phyloP scores from a whole-genome alignment of 37 sponge, comb jelly and placozoan genomes.

The Halichondria panicea region DNA sequence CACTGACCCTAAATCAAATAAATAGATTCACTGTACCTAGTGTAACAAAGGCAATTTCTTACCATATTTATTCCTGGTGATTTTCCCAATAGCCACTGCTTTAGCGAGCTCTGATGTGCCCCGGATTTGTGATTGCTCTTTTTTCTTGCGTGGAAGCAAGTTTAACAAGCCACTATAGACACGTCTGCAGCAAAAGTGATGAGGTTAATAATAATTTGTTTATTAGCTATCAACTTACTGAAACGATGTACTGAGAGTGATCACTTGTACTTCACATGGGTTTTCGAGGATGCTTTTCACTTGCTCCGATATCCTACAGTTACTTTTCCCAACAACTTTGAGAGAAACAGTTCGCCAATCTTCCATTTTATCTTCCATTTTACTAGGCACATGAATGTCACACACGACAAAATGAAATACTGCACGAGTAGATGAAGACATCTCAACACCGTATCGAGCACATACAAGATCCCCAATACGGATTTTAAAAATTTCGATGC shows the following conservation, averaged over 20 bases:
- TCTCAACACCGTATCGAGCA: slow-evolving; percentile 47
- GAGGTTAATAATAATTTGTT: neutral
- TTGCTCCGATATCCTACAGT: slow-evolving; percentile 37
- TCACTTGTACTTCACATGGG: slow-evolving; percentile 65
- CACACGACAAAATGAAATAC: slow-evolving; percentile 69
- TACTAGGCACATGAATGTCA: slow-evolving; percentile 7
- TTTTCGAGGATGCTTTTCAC: slow-evolving; percentile 16
- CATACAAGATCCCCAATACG: slow-evolving; percentile 59
- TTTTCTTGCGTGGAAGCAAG: neutral
- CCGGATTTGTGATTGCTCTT: too few species aligned
- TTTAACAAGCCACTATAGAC: slow-evolving; percentile 24
- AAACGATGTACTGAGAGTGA: slow-evolving; percentile 29
- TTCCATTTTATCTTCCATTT: neutral
- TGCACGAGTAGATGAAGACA: slow-evolving; percentile 1
- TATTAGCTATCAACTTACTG: slow-evolving; percentile 17
- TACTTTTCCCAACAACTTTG: slow-evolving; percentile 40
- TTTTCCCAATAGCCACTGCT: too few species aligned
- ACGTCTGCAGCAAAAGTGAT: slow-evolving; percentile 13
- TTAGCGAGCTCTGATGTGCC: too few species aligned
- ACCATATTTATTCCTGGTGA: too few species aligned
- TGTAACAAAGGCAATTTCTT: too few species aligned
- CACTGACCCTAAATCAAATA: too few species aligned
- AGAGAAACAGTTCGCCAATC: neutral
- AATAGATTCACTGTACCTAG: too few species aligned
- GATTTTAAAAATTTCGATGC: slow-evolving; percentile 35